Evolutionary conservation across 2,888 invertebrate genomes (phyloP), one percentile per base, ranked within the genome.

Genomic region (Cryptocephalus primarius): DNA sequence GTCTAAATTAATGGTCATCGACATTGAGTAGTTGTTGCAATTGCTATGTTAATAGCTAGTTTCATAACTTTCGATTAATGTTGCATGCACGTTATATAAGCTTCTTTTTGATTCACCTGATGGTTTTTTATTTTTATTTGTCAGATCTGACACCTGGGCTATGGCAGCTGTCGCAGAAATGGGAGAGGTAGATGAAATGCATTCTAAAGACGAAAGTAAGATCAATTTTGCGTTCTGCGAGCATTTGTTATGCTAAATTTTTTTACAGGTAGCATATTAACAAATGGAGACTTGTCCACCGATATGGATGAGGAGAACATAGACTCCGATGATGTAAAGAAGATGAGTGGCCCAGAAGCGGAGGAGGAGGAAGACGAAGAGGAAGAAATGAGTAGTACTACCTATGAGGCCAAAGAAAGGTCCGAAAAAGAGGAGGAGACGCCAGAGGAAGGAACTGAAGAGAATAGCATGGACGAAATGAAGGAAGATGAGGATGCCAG

Each of bases 181-280:
- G 70, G 69, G 70, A 45, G 70, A 70, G 57, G 65, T 70, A 42
- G 68, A 69, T 51, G 69, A 70, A 55, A 60, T 68, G 44, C 66
- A 66, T 58, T 64, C 67, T 13, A 69, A 68, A 53, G 69, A 69
- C 50, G 69, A 68, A 55, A 62, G 61, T 57, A 59, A 48, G 50
- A 36, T 12, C 2, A 4, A 36, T 12, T 12, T 6, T 4, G 6
- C 6, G 36, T 32, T 33, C 34, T 11, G 34, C 10, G 12, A 33
- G 31, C 12, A 44, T 42, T 38, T 8, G 3, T 36, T 36, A 36
- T 4, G 12, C 6, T 34, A 13, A 12, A 22, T 39, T 38, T 32
- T 40, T 46, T 56, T 55, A 34, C 43, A 63, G 63, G 54, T 45
- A 48, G 48, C 32, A 54, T 55, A 34, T 47, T 66, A 13, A 49